Base-by-base conservation (phyloP, 2,113 vertebrate genomes). In the Chrysochloris asiatica region DNA sequence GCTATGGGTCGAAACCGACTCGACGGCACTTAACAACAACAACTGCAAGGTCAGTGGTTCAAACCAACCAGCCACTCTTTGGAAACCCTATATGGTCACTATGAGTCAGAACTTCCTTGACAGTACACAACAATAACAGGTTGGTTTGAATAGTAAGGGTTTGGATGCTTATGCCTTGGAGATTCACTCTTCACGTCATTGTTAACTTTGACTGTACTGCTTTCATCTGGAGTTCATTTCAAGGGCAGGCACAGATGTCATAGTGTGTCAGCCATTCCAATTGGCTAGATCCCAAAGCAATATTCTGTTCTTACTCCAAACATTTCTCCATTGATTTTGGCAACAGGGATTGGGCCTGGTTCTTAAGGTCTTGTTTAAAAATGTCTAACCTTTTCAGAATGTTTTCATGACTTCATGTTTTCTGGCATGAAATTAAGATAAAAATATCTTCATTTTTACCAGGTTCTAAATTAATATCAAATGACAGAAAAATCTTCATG, bases 381-480 rank as follows among this genome's bases (percentile, higher is more conserved):
- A 93, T 56, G 81, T 48, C 48, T 79, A 63, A 82, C n/a, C 77
- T 92, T 52, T 90, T 89, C 43, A 88, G 63, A 26, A 21, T 83
- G 85, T 94, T 96, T 93, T 95, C 50, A 83, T 96, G 75, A 94
- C 79, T 95, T 89, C 85, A 54, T 95, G 38, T 92, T 97, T 96
- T 78, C 73, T 94, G 75, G 72, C 88, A 38, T 94, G 61, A 93
- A 90, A 81, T 90, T 77, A 76, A 91, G 50, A 86, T 77, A 88
- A 94, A 88, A 95, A 85, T 93, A 85, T 93, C 83, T 92, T 82
- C 83, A 63, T 95, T 91, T 89, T 93, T 72, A 93, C 43, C 33
- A 85, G 63, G 38, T 90, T 89, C 45, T 94, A 85, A 95, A 89
- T 90, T 30, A 94, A 92, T n/a, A n/a, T 90, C 50, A 95, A 71